Conservation (phyloP, 92 coral and sea anemone species). For the Pocillopora grandis region DNA sequence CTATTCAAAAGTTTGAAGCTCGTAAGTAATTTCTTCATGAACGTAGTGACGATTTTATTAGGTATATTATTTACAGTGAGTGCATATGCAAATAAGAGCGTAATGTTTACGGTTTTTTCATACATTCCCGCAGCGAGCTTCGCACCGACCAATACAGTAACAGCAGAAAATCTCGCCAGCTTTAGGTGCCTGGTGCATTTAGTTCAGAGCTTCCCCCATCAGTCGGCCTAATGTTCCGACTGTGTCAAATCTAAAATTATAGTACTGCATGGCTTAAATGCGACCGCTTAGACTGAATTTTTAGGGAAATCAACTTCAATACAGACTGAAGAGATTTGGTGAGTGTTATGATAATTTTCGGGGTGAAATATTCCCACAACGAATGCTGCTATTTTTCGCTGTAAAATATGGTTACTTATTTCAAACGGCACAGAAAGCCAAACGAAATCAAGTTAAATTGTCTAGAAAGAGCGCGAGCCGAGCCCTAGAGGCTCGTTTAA, state of each 20-base stretch:
- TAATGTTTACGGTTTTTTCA: conserved; percentile 5
- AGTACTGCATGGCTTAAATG: too few species aligned
- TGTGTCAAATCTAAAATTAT: background rate
- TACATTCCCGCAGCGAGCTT: conserved; percentile 7
- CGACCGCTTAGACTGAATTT: too few species aligned
- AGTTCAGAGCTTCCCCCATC: background rate
- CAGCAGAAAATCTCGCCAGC: background rate
- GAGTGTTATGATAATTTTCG: too few species aligned
- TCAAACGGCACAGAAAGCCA: too few species aligned
- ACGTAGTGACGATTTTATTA: conserved; percentile 20
- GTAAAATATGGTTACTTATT: too few species aligned
- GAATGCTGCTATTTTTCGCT: too few species aligned
- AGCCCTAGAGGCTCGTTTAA: background rate
- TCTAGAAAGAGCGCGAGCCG: background rate
- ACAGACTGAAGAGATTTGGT: too few species aligned
- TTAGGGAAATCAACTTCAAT: too few species aligned
- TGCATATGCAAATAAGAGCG: conserved; percentile 22
- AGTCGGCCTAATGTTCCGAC: background rate
- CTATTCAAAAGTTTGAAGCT: background rate
- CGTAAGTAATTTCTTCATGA: too few species aligned
- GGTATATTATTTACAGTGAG: background rate
- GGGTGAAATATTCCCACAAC: too few species aligned
- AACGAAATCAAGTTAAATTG: too few species aligned
- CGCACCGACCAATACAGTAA: conserved; percentile 3
- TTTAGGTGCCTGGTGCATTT: background rate